Evolutionary conservation across 2,888 invertebrate genomes (phyloP), one percentile per base, ranked within the genome.

Genomic region (Hydrotaea cyrtoneurina): DNA sequence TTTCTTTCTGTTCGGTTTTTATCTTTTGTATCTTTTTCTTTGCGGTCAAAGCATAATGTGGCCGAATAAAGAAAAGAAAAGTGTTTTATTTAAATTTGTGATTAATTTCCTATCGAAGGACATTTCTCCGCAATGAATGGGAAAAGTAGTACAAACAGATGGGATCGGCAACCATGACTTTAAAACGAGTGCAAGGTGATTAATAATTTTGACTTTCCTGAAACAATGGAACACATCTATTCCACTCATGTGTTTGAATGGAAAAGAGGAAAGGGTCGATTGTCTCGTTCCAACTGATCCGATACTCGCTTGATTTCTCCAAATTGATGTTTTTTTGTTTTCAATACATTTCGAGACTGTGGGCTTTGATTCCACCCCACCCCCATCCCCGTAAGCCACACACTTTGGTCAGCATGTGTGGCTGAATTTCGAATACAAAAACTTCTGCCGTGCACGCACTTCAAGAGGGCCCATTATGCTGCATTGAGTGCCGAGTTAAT

Each of bases 401-500:
- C n/a, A 55, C 21, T 55, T 11, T 50, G 50, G 55, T 50, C 13
- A n/a, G n/a, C n/a, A 4, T 15, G n/a, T n/a, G 50, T 50, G 50
- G 50, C 39, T n/a, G 7, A 7, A 4, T 31, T 57, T 31, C 31
- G 26, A 59, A n/a, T 59, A 31, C 59, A 15, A 59, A 15, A 1
- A 13, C 0, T 59, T 59, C 7, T 21, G 19, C n/a, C 26, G 17
- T 3, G 26, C 23, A 80, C 73, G 66, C 69, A 74, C 73, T 83
- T 73, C 39, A 74, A 69, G 64, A 57, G n/a, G n/a, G 26, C 74
- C 74, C 69, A 55, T 80, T 59, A 71, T 62, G 55, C 23, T 53
- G 53, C 50, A 72, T 55, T 71, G 43, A 64, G 59, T 69, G 69
- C 31, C 55, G 69, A 72, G 19, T 80, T 74, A 80, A 74, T 77